Conservation (phyloP, 2,888 invertebrate genomes). For the Macrophya annulata region DNA sequence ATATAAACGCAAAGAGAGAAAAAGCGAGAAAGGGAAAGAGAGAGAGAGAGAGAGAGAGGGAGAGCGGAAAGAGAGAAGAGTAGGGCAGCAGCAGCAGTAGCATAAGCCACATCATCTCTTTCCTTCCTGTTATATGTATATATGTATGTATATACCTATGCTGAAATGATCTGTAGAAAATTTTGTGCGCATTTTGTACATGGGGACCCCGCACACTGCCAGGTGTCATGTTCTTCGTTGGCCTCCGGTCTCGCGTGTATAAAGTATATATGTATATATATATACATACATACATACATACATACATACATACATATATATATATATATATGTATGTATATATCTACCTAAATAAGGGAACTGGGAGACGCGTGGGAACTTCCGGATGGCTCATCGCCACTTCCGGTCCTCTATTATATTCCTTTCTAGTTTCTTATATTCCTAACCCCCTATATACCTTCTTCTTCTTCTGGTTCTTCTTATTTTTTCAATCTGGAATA, state of each 20-base stretch:
- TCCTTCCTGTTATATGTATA: background rate
- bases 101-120: background rate
- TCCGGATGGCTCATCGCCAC: conserved; percentile 77
- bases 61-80: background rate
- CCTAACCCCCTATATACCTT: conserved; percentile 31
- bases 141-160: no score
- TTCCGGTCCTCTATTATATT: conserved; percentile 78
- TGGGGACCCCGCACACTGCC: conserved; percentile 63
- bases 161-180: background rate
- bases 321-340: conserved; percentile 6
- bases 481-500: conserved; percentile 59
- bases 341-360: conserved; percentile 69
- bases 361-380: conserved; percentile 79
- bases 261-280: conserved; percentile 5
- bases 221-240: conserved; percentile 77
- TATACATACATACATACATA: background rate
- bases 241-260: conserved; percentile 64
- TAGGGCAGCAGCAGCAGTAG: background rate
- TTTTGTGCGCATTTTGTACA: background rate
- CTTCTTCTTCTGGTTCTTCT: conserved; percentile 73
- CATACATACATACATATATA: conserved; percentile 49
- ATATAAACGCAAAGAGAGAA: background rate
- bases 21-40: no score
- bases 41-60: background rate
- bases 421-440: conserved; percentile 58